Evolutionary conservation across 2,113 vertebrate genomes (phyloP).

Genomic region (Ophthalmolycus amberensis): DNA sequence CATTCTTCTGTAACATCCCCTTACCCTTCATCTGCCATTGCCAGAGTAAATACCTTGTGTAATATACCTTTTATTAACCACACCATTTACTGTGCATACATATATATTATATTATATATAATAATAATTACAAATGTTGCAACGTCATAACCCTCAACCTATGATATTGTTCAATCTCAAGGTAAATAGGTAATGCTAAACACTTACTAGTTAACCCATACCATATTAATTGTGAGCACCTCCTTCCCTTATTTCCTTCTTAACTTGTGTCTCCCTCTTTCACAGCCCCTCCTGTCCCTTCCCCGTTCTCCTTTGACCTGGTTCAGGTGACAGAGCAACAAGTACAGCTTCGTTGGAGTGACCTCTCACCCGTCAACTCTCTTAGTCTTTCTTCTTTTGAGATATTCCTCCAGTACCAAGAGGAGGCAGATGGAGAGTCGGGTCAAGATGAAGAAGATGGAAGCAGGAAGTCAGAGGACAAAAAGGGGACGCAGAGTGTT

Average conservation of each 20-base stretch:
- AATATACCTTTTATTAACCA: conserved; percentile 22
- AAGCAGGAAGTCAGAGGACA: conserved; percentile 4
- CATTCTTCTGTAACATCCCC: conserved; percentile 87
- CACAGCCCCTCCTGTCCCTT: conserved; percentile 49
- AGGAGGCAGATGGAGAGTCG: conserved; percentile 42
- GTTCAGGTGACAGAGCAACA: conserved; percentile 84
- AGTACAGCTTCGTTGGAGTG: conserved; percentile 83
- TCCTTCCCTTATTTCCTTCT: background rate
- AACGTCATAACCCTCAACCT: background rate
- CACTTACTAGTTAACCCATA: background rate
- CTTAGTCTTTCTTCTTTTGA: conserved; percentile 60
- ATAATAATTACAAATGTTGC: background rate
- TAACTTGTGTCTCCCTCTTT: background rate
- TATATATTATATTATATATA: background rate
- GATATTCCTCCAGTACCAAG: conserved; percentile 84
- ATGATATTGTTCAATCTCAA: background rate
- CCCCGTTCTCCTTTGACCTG: conserved; percentile 70
- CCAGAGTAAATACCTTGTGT: conserved; percentile 83
- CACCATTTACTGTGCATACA: background rate
- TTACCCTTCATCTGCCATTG: conserved; percentile 91
- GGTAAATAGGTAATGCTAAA: background rate
- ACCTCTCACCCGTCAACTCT: conserved; percentile 66
- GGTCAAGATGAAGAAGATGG: conserved; percentile 18
- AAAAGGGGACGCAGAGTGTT: conserved; percentile 6
- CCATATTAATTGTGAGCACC: background rate